Conservation (phyloP, 2,797 vertebrate genomes). For the Astyanax mexicanus region DNA sequence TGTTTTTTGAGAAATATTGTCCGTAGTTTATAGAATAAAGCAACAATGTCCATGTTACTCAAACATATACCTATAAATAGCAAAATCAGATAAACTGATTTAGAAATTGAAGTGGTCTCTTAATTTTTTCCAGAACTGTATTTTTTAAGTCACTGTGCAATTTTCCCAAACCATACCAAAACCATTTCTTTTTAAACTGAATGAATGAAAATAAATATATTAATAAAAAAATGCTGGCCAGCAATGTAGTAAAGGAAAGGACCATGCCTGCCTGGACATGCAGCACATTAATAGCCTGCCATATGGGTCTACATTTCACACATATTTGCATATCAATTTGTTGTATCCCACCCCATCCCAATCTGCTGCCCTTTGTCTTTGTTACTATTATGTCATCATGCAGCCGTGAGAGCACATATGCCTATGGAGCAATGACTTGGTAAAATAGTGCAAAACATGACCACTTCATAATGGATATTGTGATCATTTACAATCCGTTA, state of each 20-base stretch:
- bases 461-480: not conserved
- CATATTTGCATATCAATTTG: constrained; percentile 43
- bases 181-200: no score
- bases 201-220: not conserved
- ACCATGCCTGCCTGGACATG: not conserved
- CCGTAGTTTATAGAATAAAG: no score
- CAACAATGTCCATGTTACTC: no score
- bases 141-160: not conserved
- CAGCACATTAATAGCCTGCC: not conserved
- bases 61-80: no score
- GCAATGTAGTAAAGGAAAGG: not conserved
- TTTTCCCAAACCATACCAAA: not conserved
- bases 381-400: constrained; percentile 4
- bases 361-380: not conserved
- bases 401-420: not conserved
- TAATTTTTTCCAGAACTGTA: no score
- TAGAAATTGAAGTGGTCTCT: no score
- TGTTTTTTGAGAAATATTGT: no score
- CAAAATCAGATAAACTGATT: no score
- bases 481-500: not conserved
- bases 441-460: not conserved
- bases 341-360: not conserved
- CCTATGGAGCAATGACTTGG: not conserved
- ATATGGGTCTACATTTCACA: constrained; percentile 9
- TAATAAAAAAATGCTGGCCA: not conserved